Evolutionary conservation across 2,888 invertebrate species (phyloP).

Genomic region (Troides aeacus): DNA sequence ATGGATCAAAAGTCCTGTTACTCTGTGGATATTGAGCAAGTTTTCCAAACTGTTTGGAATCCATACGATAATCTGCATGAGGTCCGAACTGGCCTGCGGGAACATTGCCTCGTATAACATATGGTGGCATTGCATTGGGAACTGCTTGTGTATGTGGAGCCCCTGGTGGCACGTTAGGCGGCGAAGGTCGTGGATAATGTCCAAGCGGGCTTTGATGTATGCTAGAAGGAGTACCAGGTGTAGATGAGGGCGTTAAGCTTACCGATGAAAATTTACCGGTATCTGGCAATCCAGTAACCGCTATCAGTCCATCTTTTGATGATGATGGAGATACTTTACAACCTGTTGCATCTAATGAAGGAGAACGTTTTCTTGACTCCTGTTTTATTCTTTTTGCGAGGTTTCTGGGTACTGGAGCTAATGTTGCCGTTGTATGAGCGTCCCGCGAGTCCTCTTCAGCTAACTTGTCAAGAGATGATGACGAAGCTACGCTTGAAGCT

Average conservation of each 20-base stretch:
- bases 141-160: slow-evolving; percentile 81
- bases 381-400: slow-evolving; percentile 76
- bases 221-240: slow-evolving; percentile 82
- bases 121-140: slow-evolving; percentile 80
- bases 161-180: slow-evolving; percentile 83
- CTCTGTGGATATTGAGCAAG: slow-evolving; percentile 68
- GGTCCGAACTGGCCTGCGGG: slow-evolving; percentile 73
- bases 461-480: slow-evolving; percentile 86
- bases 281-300: slow-evolving; percentile 70
- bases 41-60: slow-evolving; percentile 73
- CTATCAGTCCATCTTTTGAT: slow-evolving; percentile 74
- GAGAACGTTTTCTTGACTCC: slow-evolving; percentile 80
- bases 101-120: slow-evolving; percentile 77
- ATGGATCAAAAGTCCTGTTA: slow-evolving; percentile 66
- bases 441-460: slow-evolving; percentile 88
- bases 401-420: slow-evolving; percentile 75
- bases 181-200: slow-evolving; percentile 85
- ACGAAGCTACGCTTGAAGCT: slow-evolving; percentile 84
- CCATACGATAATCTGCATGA: slow-evolving; percentile 77
- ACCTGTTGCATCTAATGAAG: slow-evolving; percentile 68
- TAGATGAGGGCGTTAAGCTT: slow-evolving; percentile 82
- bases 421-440: slow-evolving; percentile 82
- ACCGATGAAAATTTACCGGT: slow-evolving; percentile 82
- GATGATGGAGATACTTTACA: slow-evolving; percentile 78
- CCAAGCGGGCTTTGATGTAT: slow-evolving; percentile 83